Conservation (phyloP, 2,113 vertebrate species). For the Hippoglossus stenolepis region DNA sequence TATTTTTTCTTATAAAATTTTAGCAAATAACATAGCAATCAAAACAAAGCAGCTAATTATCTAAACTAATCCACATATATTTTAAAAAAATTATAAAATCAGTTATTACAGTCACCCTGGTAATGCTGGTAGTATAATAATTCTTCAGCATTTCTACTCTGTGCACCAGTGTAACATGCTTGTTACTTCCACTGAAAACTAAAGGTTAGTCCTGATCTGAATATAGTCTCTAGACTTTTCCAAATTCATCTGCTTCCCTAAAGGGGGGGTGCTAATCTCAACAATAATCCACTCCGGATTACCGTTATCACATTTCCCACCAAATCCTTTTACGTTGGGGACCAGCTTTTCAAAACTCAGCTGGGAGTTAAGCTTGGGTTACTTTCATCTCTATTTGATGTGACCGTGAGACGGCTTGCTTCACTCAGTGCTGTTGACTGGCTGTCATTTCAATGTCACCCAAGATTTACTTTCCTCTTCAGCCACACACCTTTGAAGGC, state of each 20-base stretch:
- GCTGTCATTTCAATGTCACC: slow-evolving; percentile 38
- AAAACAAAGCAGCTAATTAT: background rate
- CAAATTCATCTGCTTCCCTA: slow-evolving; percentile 32
- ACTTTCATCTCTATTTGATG: slow-evolving; percentile 54
- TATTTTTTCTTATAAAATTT: background rate
- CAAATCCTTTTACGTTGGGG: slow-evolving; percentile 54
- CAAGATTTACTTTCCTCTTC: slow-evolving; percentile 30
- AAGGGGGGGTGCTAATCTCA: slow-evolving; percentile 49
- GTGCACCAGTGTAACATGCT: background rate
- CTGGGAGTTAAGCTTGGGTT: slow-evolving; percentile 39
- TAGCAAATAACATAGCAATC: background rate
- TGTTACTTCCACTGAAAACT: slow-evolving; percentile 10
- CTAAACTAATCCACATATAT: no score
- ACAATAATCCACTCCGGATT: slow-evolving; percentile 65
- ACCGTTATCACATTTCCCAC: slow-evolving; percentile 54
- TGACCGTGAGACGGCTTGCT: slow-evolving; percentile 18
- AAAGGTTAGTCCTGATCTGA: slow-evolving; percentile 20
- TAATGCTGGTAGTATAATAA: background rate
- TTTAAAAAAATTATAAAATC: background rate
- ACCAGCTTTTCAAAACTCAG: slow-evolving; percentile 49
- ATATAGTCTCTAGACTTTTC: slow-evolving; percentile 22
- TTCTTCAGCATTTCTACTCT: background rate
- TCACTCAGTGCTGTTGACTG: slow-evolving; percentile 20
- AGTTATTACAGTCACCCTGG: background rate
- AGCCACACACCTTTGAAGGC: slow-evolving; percentile 9